Conservation (phyloP, 2,888 invertebrate species). For the Pandemis cinnamomeana region DNA sequence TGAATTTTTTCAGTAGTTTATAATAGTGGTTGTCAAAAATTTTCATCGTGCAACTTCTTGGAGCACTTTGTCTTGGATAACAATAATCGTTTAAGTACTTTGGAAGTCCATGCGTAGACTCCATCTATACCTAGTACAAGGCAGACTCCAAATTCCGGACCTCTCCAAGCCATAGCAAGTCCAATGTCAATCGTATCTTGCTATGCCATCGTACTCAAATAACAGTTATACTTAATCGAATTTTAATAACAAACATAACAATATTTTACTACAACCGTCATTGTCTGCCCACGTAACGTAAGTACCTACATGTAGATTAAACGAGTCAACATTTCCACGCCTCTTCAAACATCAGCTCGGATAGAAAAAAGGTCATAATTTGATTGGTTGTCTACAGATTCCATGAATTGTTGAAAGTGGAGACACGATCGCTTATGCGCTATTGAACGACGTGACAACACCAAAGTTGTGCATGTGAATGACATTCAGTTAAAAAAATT, state of each 20-base stretch:
- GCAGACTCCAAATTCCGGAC: too few relatives aligned
- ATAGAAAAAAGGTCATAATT: constrained; percentile 46
- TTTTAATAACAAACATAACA: constrained; percentile 61
- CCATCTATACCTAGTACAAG: too few relatives aligned
- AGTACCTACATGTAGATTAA: constrained; percentile 47
- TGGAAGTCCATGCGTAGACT: too few relatives aligned
- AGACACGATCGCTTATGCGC: constrained; percentile 3
- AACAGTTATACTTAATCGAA: constrained; percentile 49
- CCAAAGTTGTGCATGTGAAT: not conserved
- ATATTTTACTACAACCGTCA: constrained; percentile 56
- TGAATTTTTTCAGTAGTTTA: too few relatives aligned
- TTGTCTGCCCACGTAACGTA: constrained; percentile 60
- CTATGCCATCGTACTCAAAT: constrained; percentile 19
- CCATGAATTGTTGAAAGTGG: constrained; percentile 22
- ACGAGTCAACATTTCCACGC: constrained; percentile 52
- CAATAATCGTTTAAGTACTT: too few relatives aligned
- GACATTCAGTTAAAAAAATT: too few relatives aligned
- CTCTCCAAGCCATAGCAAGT: too few relatives aligned
- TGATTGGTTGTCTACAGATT: constrained; percentile 38
- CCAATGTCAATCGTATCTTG: constrained; percentile 2
- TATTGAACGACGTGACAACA: not conserved
- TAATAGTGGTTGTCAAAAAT: too few relatives aligned
- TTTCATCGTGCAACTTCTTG: too few relatives aligned
- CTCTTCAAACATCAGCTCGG: constrained; percentile 52
- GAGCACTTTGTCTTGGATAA: too few relatives aligned